phyloP scores from a whole-genome alignment of 1,140 invertebrate species.

The Cyclina sinensis region DNA sequence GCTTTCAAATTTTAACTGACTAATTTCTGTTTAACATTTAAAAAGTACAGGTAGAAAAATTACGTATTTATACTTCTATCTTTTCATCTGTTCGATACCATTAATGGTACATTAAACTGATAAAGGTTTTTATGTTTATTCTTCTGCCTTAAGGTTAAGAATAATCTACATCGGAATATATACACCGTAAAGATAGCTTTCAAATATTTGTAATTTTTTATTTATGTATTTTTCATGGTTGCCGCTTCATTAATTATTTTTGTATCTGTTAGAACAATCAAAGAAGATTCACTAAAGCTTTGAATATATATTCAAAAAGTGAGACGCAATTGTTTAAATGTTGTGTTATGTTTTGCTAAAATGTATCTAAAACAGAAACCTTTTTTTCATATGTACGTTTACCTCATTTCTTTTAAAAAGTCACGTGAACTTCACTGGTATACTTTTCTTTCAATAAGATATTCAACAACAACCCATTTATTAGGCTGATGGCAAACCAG shows the following conservation, averaged over 20 bases:
- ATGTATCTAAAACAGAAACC: background rate
- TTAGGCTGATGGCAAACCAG: no score
- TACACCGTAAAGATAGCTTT: constrained; percentile 32
- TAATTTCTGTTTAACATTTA: no score
- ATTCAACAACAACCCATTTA: no score
- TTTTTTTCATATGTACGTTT: background rate
- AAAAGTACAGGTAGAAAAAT: no score
- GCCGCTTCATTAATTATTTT: constrained; percentile 17
- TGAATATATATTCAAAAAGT: no score
- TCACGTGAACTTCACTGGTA: no score
- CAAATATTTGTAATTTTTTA: background rate
- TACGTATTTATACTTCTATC: background rate
- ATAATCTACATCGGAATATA: background rate
- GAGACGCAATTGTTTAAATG: no score
- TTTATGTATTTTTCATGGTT: constrained; percentile 32
- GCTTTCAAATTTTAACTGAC: no score
- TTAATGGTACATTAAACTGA: background rate
- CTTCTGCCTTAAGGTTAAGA: background rate
- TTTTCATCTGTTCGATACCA: background rate
- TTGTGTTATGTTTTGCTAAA: no score
- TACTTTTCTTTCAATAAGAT: no score
- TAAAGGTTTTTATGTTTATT: constrained; percentile 27
- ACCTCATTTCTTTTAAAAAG: no score
- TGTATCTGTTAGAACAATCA: constrained; percentile 8
- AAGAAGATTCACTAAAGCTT: no score